These are phyloP conservation scores for Parazoanthus swiftii DNA, from an alignment of 92 coral and sea anemone genomes.

Conservation along the genomic window DNA sequence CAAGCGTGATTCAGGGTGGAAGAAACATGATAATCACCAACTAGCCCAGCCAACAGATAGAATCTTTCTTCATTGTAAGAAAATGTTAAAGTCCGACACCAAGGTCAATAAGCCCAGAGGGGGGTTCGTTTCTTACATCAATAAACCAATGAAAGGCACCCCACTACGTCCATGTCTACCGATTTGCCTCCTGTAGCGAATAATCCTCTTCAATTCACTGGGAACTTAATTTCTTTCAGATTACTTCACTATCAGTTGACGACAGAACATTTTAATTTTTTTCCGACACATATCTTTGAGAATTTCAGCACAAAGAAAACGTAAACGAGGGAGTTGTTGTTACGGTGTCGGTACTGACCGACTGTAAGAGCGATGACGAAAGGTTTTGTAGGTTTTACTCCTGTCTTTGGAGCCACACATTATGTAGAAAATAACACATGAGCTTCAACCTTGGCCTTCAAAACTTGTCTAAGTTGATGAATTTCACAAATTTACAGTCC, in stretches of 20 bases:
- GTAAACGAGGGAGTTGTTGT: not conserved
- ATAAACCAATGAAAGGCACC: constrained; percentile 17
- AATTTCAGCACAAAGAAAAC: not conserved
- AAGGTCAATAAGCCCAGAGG: constrained; percentile 24
- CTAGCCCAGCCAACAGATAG: too few species aligned
- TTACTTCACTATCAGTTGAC: not conserved
- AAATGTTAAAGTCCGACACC: not conserved
- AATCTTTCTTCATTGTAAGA: not conserved
- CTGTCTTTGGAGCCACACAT: too few species aligned
- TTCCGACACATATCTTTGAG: not conserved
- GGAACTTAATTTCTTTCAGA: not conserved
- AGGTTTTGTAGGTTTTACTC: too few species aligned
- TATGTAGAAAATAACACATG: not conserved
- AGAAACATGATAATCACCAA: not conserved
- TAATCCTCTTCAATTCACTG: not conserved
- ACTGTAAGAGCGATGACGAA: not conserved
- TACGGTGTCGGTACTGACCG: not conserved
- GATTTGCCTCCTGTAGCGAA: constrained; percentile 17
- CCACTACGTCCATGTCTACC: not conserved
- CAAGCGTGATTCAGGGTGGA: not conserved
- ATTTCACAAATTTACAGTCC: not conserved
- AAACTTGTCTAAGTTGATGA: not conserved
- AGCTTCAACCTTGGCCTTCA: not conserved
- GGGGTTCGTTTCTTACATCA: not conserved
- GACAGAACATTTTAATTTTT: not conserved